These are phyloP conservation scores for Vultur gryphus DNA, from an alignment of 2,797 vertebrate genomes.

Conservation along the genomic window DNA sequence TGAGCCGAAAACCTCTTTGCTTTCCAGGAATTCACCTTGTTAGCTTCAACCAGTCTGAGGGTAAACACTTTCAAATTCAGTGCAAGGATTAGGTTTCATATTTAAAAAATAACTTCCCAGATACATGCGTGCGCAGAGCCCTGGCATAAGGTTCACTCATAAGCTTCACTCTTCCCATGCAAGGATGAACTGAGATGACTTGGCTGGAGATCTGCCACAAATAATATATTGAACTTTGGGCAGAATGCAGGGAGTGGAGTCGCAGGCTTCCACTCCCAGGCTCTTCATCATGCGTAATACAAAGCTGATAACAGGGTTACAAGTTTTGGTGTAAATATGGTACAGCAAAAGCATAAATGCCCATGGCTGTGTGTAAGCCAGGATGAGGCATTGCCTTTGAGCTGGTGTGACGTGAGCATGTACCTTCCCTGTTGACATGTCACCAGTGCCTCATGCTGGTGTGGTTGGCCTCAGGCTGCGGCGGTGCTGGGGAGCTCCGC, in stretches of 20 bases:
- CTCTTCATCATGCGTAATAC: fast-evolving
- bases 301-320: background rate
- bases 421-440: background rate
- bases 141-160: background rate
- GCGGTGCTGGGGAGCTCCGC: background rate
- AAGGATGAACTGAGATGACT: background rate
- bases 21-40: conserved; percentile 22
- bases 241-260: background rate
- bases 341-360: background rate
- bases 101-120: background rate
- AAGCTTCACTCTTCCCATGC: background rate
- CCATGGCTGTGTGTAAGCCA: background rate
- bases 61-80: background rate
- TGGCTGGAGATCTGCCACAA: background rate
- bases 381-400: background rate
- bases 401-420: background rate
- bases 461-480: background rate
- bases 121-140: fast-evolving
- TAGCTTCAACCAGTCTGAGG: background rate
- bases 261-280: background rate
- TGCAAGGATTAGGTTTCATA: background rate
- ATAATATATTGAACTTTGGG: background rate
- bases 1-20: background rate
- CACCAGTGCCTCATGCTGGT: fast-evolving
- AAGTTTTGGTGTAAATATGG: background rate